These are phyloP conservation scores for Polyommatus icarus DNA, from an alignment of 2,888 invertebrate species.

Conservation along the genomic window DNA sequence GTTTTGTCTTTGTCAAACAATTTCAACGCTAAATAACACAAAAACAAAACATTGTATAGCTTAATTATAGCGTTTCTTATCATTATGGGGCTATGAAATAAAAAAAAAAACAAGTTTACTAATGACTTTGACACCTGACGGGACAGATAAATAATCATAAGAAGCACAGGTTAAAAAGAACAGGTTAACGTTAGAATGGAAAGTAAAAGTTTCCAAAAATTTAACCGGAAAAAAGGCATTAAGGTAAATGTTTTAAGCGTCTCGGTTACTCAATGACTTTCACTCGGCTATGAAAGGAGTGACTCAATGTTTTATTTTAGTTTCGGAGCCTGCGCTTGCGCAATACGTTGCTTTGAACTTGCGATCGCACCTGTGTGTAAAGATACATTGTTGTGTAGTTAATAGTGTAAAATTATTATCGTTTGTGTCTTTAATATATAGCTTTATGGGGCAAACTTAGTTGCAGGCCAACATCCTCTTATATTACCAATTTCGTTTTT, in stretches of 20 bases:
- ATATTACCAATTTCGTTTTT: too few species aligned
- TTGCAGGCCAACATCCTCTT: too few species aligned
- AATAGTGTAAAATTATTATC: too few species aligned
- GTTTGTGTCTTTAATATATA: too few species aligned
- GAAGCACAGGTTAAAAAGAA: not conserved
- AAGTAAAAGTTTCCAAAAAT: slow-evolving; percentile 31
- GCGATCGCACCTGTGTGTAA: slow-evolving; percentile 2
- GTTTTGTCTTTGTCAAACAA: too few species aligned
- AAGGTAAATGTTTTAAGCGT: slow-evolving; percentile 47
- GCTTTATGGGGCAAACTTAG: too few species aligned
- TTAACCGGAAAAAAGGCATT: slow-evolving; percentile 31
- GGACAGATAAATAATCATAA: not conserved
- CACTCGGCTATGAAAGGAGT: slow-evolving; percentile 62
- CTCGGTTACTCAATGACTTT: slow-evolving; percentile 75
- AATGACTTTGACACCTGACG: not conserved
- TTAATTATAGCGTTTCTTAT: not conserved
- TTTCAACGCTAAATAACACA: too few species aligned
- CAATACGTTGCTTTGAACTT: slow-evolving; percentile 18
- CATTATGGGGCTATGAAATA: not conserved
- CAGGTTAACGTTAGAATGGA: slow-evolving; percentile 23
- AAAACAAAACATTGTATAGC: too few species aligned
- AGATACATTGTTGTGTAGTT: not conserved
- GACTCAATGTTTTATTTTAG: slow-evolving; percentile 39
- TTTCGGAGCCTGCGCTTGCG: slow-evolving; percentile 26
- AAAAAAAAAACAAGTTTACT: not conserved